A percentile compares a stretch with the other conserved stretches of the same genome.
Evolutionary conservation across 2,113 vertebrate genomes (phyloP).

Genomic region (Oenanthe melanoleuca): DNA sequence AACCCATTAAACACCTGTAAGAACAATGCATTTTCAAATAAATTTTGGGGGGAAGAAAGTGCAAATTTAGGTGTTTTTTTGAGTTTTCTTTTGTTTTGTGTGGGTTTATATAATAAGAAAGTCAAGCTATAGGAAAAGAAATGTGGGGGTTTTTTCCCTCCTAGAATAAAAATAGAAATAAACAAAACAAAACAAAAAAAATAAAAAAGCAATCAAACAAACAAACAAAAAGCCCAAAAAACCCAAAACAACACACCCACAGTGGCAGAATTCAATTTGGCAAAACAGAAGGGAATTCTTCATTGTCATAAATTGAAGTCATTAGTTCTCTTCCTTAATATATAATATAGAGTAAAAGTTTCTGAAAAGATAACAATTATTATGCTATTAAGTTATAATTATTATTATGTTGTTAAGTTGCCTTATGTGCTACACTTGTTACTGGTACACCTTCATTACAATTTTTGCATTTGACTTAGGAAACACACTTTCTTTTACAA

Average conservation of each 20-base stretch:
- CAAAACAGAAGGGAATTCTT: not conserved
- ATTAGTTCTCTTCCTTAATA: not conserved
- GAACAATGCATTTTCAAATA: not conserved
- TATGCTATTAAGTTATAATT: not conserved
- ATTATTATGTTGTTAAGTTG: not conserved
- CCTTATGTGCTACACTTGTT: rapidly evolving
- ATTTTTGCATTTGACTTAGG: not conserved
- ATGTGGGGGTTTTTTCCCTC: rapidly evolving
- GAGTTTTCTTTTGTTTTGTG: not conserved
- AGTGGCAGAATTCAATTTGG: not conserved
- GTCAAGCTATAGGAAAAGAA: not conserved
- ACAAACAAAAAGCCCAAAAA: too few relatives aligned
- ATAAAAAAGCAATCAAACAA: too few relatives aligned
- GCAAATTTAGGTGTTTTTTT: not conserved
- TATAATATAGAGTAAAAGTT: not conserved
- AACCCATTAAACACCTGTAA: not conserved
- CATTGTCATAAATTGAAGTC: not conserved
- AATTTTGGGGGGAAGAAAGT: rapidly evolving
- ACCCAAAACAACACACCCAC: not conserved
- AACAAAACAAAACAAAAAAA: not conserved
- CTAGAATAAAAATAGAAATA: not conserved
- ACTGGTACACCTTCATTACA: not conserved
- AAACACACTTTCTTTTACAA: not conserved
- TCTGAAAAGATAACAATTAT: not conserved
- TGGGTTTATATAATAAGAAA: not conserved